A percentile compares a stretch with the other conserved stretches of the same genome.
These are phyloP conservation scores for Triplophysa bombifrons DNA, from an alignment of 2,797 vertebrate genomes.

Conservation along the genomic window DNA sequence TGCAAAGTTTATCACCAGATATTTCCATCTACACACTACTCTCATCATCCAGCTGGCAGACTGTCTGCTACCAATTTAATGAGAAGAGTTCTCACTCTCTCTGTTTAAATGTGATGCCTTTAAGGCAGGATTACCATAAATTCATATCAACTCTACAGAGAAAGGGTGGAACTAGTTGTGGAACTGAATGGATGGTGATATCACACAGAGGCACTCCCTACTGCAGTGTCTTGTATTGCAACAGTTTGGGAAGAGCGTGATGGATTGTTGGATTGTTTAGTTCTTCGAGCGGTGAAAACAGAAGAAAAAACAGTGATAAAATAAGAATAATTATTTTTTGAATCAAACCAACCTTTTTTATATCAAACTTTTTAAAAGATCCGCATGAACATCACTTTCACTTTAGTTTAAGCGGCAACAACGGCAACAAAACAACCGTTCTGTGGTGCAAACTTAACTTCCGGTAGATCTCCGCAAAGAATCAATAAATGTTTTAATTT, in stretches of 20 bases:
- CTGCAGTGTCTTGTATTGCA: conserved; percentile 23
- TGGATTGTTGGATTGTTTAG: not conserved
- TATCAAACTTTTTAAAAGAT: too few relatives aligned
- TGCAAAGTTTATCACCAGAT: conserved; percentile 61
- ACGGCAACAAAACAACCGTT: too few relatives aligned
- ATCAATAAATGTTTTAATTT: too few relatives aligned
- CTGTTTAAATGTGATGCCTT: conserved; percentile 32
- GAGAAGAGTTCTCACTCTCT: conserved; percentile 40
- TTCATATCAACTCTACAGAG: conserved; percentile 27
- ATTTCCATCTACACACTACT: conserved; percentile 53
- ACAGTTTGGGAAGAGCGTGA: not conserved
- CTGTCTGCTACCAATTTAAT: conserved; percentile 52
- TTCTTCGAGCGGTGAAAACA: not conserved
- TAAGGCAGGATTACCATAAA: conserved; percentile 39
- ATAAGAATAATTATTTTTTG: not conserved
- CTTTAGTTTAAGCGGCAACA: too few relatives aligned
- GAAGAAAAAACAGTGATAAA: not conserved
- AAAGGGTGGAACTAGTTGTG: conserved; percentile 42
- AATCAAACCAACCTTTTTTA: too few relatives aligned
- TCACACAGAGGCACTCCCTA: conserved; percentile 36
- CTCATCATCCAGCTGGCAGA: conserved; percentile 59
- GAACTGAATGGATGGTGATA: conserved; percentile 42
- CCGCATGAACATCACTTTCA: not conserved
- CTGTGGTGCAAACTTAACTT: too few relatives aligned
- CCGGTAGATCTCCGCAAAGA: too few relatives aligned